phyloP scores from a whole-genome alignment of 2,888 invertebrate species.

The Ctena decussata region DNA sequence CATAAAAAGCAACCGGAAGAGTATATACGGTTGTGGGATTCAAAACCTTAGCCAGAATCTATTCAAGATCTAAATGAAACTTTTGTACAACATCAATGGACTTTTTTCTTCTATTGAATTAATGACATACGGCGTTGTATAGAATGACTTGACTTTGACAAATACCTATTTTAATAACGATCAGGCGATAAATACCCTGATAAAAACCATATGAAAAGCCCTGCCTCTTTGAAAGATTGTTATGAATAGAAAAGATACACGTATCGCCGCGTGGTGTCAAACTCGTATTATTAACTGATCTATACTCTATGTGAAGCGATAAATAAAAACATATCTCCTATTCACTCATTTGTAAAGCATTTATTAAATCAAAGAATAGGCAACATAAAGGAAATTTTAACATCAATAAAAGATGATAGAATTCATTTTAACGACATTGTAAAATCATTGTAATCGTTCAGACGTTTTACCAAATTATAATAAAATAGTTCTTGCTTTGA shows the following conservation, averaged over 20 bases:
- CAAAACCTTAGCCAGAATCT: too few species aligned
- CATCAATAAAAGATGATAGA: slow-evolving; percentile 29
- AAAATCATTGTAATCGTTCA: neutral
- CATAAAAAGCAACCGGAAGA: too few species aligned
- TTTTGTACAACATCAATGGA: slow-evolving; percentile 1
- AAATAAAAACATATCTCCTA: slow-evolving; percentile 22
- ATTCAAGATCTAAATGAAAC: neutral
- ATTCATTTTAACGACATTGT: slow-evolving; percentile 17
- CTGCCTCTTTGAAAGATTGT: slow-evolving; percentile 27
- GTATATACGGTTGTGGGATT: too few species aligned
- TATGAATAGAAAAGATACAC: slow-evolving; percentile 46
- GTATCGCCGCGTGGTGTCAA: slow-evolving; percentile 25
- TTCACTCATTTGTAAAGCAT: slow-evolving; percentile 38
- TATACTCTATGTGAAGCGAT: slow-evolving; percentile 45
- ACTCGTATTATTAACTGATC: slow-evolving; percentile 22
- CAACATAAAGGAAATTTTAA: slow-evolving; percentile 24
- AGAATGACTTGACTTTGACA: slow-evolving; percentile 41
- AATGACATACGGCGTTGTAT: neutral
- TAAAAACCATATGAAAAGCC: slow-evolving; percentile 24
- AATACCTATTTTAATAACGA: slow-evolving; percentile 48
- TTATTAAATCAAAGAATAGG: slow-evolving; percentile 41
- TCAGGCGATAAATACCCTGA: slow-evolving; percentile 33
- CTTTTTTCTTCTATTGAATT: slow-evolving; percentile 10
- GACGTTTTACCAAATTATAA: neutral
- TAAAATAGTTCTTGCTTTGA: neutral